Conservation (phyloP, 2,797 vertebrate species). For the Oryzias sinensis region DNA sequence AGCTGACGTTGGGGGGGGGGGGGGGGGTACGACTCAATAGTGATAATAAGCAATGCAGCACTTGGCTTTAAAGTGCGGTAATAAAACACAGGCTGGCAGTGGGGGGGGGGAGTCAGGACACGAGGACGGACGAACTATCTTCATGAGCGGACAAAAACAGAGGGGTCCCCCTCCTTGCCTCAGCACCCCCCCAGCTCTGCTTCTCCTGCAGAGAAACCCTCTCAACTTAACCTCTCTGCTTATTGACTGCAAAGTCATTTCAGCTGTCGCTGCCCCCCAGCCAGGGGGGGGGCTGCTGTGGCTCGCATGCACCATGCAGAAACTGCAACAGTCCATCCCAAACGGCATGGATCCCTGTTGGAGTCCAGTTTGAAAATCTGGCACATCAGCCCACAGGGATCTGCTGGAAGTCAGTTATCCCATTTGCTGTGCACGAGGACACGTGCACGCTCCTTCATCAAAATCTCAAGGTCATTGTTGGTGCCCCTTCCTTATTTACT, state of each 20-base stretch:
- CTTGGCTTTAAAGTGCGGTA: conserved; percentile 44
- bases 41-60: conserved; percentile 68
- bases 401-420: too few relatives aligned
- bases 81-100: not conserved
- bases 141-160: not conserved
- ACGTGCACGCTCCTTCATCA: too few relatives aligned
- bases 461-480: too few relatives aligned
- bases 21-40: conserved; percentile 36
- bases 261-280: too few relatives aligned
- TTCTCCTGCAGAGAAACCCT: not conserved
- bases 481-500: too few relatives aligned
- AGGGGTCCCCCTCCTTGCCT: not conserved
- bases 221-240: not conserved
- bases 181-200: not conserved
- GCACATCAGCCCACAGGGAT: too few relatives aligned
- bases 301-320: too few relatives aligned
- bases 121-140: not conserved
- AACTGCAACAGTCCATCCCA: too few relatives aligned
- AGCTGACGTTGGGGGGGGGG: conserved; percentile 4
- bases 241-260: not conserved
- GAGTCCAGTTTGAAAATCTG: too few relatives aligned
- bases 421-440: too few relatives aligned
- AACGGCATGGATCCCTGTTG: too few relatives aligned
- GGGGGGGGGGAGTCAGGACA: not conserved
- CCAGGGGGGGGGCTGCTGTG: too few relatives aligned